phyloP scores from a whole-genome alignment of 2,888 invertebrate genomes.

The Galeruca laticollis region DNA sequence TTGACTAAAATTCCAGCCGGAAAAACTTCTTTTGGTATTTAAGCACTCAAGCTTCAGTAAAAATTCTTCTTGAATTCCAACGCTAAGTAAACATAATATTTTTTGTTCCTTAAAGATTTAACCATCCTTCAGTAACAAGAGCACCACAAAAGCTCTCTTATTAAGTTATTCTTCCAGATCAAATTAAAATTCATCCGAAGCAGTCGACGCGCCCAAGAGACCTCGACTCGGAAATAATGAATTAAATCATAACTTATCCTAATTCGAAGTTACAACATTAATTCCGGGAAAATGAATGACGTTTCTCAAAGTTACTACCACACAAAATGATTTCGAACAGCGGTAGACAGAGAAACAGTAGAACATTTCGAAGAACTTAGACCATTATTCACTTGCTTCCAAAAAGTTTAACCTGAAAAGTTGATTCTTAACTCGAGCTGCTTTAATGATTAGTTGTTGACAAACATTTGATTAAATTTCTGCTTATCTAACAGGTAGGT shows the following conservation, averaged over 20 bases:
- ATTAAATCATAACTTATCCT: conserved; percentile 7
- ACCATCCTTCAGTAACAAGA: background rate
- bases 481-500: background rate
- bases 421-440: conserved; percentile 10
- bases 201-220: background rate
- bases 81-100: background rate
- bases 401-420: conserved; percentile 25
- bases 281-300: conserved; percentile 8
- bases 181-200: background rate
- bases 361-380: conserved; percentile 14
- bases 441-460: conserved; percentile 13
- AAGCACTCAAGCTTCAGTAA: no score
- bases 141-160: background rate
- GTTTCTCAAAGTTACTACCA: conserved; percentile 14
- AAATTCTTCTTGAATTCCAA: background rate
- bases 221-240: background rate
- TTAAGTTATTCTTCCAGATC: background rate
- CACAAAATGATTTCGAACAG: conserved; percentile 8
- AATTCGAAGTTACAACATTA: conserved; percentile 14
- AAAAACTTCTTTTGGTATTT: no score
- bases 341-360: conserved; percentile 10
- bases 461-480: background rate
- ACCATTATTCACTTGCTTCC: conserved; percentile 23
- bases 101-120: background rate
- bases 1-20: no score